Percentiles rank a stretch among this genome's conserved stretches.
Evolutionary conservation across 2,888 invertebrate species (phyloP).

Genomic region (Melieria omissa): DNA sequence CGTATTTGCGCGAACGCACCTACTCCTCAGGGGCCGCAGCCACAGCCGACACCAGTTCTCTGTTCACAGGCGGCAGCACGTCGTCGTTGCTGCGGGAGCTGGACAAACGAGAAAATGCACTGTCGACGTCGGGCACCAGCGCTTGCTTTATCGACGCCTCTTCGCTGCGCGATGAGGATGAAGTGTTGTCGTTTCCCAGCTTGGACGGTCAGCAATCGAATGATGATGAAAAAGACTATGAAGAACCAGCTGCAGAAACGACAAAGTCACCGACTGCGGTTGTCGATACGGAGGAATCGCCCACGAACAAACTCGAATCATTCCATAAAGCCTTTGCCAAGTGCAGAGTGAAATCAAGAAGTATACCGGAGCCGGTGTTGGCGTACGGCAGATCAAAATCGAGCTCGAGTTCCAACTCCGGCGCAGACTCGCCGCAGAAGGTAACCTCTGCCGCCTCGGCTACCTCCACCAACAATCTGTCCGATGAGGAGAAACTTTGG

Average conservation of each 20-base stretch:
- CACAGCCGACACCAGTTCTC: conserved; percentile 48
- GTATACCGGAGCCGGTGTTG: conserved; percentile 35
- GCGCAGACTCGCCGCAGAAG: conserved; percentile 48
- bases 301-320: conserved; percentile 59
- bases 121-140: conserved; percentile 59
- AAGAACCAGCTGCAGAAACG: conserved; percentile 7
- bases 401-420: conserved; percentile 55
- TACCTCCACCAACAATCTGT: conserved; percentile 56
- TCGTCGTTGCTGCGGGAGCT: conserved; percentile 50
- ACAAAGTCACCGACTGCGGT: neutral
- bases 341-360: conserved; percentile 55
- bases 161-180: conserved; percentile 77
- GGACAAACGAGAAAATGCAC: conserved; percentile 53
- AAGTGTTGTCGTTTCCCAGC: conserved; percentile 62
- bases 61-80: conserved; percentile 52
- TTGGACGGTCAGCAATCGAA: conserved; percentile 49
- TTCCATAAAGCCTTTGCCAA: conserved; percentile 65
- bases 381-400: conserved; percentile 46
- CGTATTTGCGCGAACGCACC: conserved; percentile 45
- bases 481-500: conserved; percentile 64
- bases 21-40: conserved; percentile 47
- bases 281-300: conserved; percentile 46
- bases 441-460: conserved; percentile 48
- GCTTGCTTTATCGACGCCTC: conserved; percentile 84
- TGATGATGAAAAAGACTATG: conserved; percentile 32